Conservation (phyloP, 2,888 invertebrate species). For the Bugulina stolonifera region DNA sequence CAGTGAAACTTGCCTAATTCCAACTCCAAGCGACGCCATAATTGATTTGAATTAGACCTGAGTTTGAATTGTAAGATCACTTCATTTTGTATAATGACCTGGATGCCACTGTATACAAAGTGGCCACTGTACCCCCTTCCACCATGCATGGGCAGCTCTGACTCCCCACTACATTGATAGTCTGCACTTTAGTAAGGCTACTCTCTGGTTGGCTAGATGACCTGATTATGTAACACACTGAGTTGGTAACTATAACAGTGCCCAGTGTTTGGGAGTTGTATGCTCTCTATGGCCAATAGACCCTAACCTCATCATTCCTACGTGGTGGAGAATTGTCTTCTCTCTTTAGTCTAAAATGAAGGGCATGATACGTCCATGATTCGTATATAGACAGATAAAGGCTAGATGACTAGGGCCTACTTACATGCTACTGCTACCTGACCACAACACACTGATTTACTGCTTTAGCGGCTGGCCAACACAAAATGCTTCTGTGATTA, state of each 20-base stretch:
- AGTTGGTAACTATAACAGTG: neutral
- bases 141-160: neutral
- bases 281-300: neutral
- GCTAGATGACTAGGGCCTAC: no score
- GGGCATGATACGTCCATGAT: no score
- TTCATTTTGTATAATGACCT: no score
- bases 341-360: neutral
- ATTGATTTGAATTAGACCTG: no score
- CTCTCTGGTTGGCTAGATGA: neutral
- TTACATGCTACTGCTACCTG: no score
- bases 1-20: no score
- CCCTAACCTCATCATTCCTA: neutral
- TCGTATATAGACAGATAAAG: no score
- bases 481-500: no score
- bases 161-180: neutral
- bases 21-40: no score
- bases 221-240: neutral
- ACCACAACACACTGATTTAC: no score
- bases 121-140: neutral
- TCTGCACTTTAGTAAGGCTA: neutral
- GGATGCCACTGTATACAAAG: neutral
- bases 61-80: no score
- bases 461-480: no score
- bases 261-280: neutral
- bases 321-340: neutral